Base-by-base conservation (phyloP, 2,113 vertebrate species). In the Phaethornis superciliosus region DNA sequence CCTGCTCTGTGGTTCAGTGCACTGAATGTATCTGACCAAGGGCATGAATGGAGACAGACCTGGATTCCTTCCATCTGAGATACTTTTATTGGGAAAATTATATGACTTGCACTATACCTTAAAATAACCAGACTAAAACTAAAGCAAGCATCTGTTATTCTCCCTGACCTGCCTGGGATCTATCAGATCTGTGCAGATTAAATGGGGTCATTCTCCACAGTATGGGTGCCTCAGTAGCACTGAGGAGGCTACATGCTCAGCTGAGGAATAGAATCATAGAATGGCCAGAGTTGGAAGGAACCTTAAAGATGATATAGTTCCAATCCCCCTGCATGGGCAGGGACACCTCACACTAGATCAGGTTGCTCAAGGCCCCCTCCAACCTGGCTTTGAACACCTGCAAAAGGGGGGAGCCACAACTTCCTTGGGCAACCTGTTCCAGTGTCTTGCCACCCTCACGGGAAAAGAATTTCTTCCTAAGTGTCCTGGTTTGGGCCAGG, bases 11-110 rank as follows among this genome's bases (percentile, higher is more conserved):
- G 15, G 87, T 75, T 28, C 52, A 64, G 47, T 0, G 0, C 9
- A 28, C 37, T 4, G 1, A 0, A n/a, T 0, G 4, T 30, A 24
- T 22, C 37, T 22, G 13, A 32, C 32, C 65, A 44, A 79, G 54
- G 40, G 47, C 47, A 81, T 58, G n/a, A 81, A 15, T 0, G 1
- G 11, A 62, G 46, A 51, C 10, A 4, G 62, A 69, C 42, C 23
- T 54, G 47, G 15, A 33, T 27, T 77, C 23, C 19, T 83, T 78
- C 23, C 24, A 42, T 4, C 51, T 27, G 9, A 4, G 52, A 90
- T 4, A 71, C 32, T 19, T 28, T 14, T 17, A 49, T 3, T 46
- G 44, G 7, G 18, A 40, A 75, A 62, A 68, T 1, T 3, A 2
- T 2, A 5, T 13, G 6, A 32, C 16, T 26, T 42, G 7, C 28